Percentiles rank a stretch among this genome's conserved stretches.
Conservation (phyloP, 2,113 vertebrate species). For the Anolis carolinensis region DNA sequence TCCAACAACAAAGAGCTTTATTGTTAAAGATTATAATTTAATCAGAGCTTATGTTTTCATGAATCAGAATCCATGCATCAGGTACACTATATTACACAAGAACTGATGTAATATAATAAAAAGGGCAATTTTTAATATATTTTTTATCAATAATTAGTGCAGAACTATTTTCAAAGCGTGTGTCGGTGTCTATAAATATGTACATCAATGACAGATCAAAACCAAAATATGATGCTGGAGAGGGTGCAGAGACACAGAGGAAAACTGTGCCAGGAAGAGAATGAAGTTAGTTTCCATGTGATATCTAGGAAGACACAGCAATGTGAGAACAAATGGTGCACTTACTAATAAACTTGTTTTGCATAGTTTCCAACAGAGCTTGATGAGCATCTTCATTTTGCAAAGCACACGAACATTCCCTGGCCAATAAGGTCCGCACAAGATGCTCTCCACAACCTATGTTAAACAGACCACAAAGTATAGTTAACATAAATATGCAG, state of each 20-base stretch:
- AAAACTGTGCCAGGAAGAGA: not conserved
- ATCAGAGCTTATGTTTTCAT: not conserved
- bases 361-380: slow-evolving; percentile 97
- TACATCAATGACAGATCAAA: not conserved
- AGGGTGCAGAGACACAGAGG: not conserved
- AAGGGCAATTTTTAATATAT: not conserved
- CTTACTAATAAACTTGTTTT: slow-evolving; percentile 99
- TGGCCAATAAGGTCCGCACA: slow-evolving; percentile 95
- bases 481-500: not conserved
- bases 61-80: not conserved
- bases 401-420: slow-evolving; percentile 95
- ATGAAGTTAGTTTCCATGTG: not conserved
- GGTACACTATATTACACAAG: not conserved
- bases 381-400: slow-evolving; percentile 97
- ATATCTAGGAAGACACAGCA: not conserved
- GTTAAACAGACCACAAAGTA: slow-evolving; percentile 31
- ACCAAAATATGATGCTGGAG: not conserved
- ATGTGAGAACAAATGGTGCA: slow-evolving; percentile 39
- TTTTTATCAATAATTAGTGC: not conserved
- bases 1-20: not conserved
- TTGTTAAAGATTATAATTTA: not conserved
- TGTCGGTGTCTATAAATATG: not conserved
- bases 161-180: not conserved
- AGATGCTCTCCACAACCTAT: slow-evolving; percentile 98
- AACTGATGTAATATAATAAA: not conserved